Evolutionary conservation across 2,888 invertebrate genomes (phyloP).

Genomic region (Temnothorax rugatulus): DNA sequence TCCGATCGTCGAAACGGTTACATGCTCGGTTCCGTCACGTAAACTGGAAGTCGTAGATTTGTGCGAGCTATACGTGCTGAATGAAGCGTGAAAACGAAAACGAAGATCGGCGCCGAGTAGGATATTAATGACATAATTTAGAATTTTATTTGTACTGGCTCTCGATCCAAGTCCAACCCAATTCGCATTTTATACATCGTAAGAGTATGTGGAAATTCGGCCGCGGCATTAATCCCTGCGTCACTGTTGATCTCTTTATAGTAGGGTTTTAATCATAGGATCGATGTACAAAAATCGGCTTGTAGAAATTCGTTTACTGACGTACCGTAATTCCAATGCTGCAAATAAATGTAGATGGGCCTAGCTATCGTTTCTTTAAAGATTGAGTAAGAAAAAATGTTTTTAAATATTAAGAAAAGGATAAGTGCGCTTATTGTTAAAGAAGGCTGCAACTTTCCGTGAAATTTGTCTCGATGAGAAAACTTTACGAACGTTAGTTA

Average conservation of each 20-base stretch:
- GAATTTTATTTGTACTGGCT: constrained; percentile 37
- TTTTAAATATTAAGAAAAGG: neutral
- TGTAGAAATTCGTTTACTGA: neutral
- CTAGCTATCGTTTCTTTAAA: neutral
- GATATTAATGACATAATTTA: constrained; percentile 13
- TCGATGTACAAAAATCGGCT: constrained; percentile 24
- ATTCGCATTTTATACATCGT: constrained; percentile 12
- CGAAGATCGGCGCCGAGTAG: constrained; percentile 2
- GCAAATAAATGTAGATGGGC: neutral
- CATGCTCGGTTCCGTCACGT: constrained; percentile 23
- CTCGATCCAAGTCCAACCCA: neutral
- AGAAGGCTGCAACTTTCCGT: neutral
- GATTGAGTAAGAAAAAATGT: neutral
- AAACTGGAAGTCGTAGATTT: constrained; percentile 53
- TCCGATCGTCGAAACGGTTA: constrained; percentile 41
- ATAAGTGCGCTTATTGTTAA: neutral
- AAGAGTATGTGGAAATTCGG: constrained; percentile 1
- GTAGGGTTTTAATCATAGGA: neutral
- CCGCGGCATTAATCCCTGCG: constrained; percentile 13
- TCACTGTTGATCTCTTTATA: constrained; percentile 8
- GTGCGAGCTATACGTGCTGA: constrained; percentile 39
- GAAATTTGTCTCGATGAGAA: neutral
- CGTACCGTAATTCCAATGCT: neutral
- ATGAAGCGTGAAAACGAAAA: constrained; percentile 36
- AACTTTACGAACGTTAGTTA: neutral